Evolutionary conservation across 2,797 vertebrate species (phyloP), one percentile per base, ranked within the genome.

Genomic region (Pelobates cultripes): DNA sequence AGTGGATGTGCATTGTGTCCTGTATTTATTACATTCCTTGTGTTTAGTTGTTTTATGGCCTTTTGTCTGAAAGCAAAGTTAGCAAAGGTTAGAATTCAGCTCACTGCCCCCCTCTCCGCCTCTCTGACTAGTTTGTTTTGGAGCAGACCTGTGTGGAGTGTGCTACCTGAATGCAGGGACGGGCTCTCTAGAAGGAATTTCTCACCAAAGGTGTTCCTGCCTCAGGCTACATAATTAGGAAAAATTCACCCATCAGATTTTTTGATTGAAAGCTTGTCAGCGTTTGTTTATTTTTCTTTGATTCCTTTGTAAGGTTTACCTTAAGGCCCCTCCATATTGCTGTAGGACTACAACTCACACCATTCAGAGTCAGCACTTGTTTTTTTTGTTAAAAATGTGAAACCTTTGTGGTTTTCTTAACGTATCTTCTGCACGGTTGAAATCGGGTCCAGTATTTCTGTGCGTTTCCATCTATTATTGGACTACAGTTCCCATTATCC

Each of bases 141-240:
- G 76, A 17, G 40, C 14, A 28, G 14, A 45, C 13, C n/a, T 73
- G 64, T 69, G 28, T 57, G 51, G 28, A 28, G 55, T 71, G 42
- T 66, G n/a, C 57, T 55, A 75, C 13, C 72, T 70, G 74, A 75
- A 73, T 64, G 69, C 53, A 57, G 74, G 41, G 61, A 77, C 66
- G 60, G 70, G 47, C 77, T 68, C 63, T 66, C 63, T 71, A 40
- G 71, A 57, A 74, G 47, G 76, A 74, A 83, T 74, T 74, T 64
- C 70, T 70, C 64, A 69, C 42, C 63, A 28, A 73, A 78, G 81
- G 70, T 78, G 75, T 82, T 82, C 73, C 45, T 64, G 63, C 81
- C 81, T 51, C 13, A 9, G 51, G 81, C 76, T 70, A 64, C 8
- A 5, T 45, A 68, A 69, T 17, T 68, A 61, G 55, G 70, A 63